phyloP scores from a whole-genome alignment of 1,140 invertebrate species.

The Subanguina moxae region DNA sequence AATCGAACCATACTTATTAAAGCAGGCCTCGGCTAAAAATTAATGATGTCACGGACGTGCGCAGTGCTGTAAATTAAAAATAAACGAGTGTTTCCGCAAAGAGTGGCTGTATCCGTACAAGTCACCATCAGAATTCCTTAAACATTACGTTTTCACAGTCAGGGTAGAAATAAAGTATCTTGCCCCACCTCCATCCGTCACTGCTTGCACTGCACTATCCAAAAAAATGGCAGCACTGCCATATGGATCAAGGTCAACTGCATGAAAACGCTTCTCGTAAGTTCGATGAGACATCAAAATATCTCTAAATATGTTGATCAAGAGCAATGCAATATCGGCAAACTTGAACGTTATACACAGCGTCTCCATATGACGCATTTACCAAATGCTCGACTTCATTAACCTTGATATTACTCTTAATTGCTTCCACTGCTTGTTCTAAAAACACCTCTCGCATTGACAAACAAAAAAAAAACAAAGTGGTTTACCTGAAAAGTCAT shows the following conservation, averaged over 20 bases:
- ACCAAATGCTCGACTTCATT: constrained; percentile 77
- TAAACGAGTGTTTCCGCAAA: constrained; percentile 82
- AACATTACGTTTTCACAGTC: background rate
- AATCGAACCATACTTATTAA: constrained; percentile 85
- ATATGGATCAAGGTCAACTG: constrained; percentile 93
- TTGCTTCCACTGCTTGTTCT: constrained; percentile 76
- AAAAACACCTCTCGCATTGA: no score
- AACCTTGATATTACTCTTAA: constrained; percentile 74
- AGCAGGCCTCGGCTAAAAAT: constrained; percentile 74
- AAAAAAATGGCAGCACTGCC: constrained; percentile 80
- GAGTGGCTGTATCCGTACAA: constrained; percentile 92
- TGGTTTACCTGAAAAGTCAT: constrained; percentile 73
- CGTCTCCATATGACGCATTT: constrained; percentile 73
- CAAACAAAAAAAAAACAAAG: background rate
- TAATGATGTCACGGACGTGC: background rate
- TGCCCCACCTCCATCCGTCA: constrained; percentile 59
- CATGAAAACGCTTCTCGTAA: constrained; percentile 73
- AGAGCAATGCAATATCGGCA: no score
- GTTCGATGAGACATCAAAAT: constrained; percentile 76
- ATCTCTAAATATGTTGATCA: constrained; percentile 70
- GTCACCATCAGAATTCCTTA: constrained; percentile 77
- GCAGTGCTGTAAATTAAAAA: background rate
- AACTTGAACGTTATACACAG: constrained; percentile 67
- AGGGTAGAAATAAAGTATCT: background rate
- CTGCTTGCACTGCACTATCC: constrained; percentile 76